These are phyloP conservation scores for Forbesichthys papilliferus DNA, from an alignment of 2,113 vertebrate species.

Conservation along the genomic window DNA sequence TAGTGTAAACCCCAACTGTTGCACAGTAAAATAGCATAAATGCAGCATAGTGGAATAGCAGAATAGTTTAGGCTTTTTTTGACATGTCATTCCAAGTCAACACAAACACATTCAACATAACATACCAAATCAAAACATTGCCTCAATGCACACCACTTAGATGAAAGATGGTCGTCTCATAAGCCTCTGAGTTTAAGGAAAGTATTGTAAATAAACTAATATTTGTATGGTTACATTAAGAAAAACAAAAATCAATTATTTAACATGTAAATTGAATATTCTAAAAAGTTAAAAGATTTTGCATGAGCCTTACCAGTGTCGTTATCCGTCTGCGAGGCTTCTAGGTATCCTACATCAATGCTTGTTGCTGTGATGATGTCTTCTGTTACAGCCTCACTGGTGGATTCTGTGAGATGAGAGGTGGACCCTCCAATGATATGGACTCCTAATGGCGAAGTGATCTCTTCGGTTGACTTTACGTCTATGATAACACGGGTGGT, in stretches of 20 bases:
- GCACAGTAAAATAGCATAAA: neutral
- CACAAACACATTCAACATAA: too few relatives aligned
- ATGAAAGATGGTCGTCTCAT: too few relatives aligned
- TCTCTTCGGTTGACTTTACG: slow-evolving; percentile 66
- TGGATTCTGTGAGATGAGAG: slow-evolving; percentile 22
- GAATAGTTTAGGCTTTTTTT: neutral
- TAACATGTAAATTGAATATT: too few relatives aligned
- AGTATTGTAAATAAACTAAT: neutral
- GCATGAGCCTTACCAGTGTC: slow-evolving; percentile 81
- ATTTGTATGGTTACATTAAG: neutral
- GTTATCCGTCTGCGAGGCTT: slow-evolving; percentile 62
- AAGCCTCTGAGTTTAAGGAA: too few relatives aligned
- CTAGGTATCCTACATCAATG: slow-evolving; percentile 79
- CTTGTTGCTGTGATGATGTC: slow-evolving; percentile 61
- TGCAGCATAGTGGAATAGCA: neutral
- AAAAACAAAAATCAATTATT: neutral
- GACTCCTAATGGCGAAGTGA: slow-evolving; percentile 64
- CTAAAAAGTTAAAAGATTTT: neutral
- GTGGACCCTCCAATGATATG: slow-evolving; percentile 63
- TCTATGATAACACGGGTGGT: slow-evolving; percentile 56
- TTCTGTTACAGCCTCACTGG: slow-evolving; percentile 48
- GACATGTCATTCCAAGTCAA: neutral
- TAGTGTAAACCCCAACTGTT: neutral
- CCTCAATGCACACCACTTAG: too few relatives aligned
- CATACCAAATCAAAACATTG: too few relatives aligned